Evolutionary conservation across 2,888 invertebrate species (phyloP), one percentile per base, ranked within the genome.

Genomic region (Nudaria mundana): DNA sequence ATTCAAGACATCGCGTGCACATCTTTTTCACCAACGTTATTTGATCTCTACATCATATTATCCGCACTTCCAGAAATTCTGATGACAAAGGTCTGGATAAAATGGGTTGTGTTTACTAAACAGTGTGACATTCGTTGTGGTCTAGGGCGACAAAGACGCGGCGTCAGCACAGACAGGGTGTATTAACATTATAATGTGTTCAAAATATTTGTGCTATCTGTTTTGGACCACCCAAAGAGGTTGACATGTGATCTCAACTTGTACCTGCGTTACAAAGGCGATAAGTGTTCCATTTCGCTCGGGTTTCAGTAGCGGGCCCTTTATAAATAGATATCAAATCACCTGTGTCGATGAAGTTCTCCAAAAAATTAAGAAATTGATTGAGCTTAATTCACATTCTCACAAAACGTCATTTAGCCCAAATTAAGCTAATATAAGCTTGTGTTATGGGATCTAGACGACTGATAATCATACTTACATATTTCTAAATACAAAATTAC

Each of bases 101-200:
- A 44, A 10, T 62, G 66, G 77, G 37, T 32, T 25, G 18, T 20
- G 16, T 41, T 48, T 42, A 63, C 53, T 51, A 54, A 66, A 65
- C 71, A 71, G 28, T 24, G 69, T 58, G 62, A 62, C 74, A 83
- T 85, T 85, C 68, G 84, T 81, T 71, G 72, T 81, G 84, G 76
- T 78, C 50, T 40, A 47, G 41, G 37, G 52, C 50, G 55, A 87
- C 86, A 87, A 86, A 72, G 67, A 66, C 58, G 53, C 64, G 61
- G 67, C 71, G 64, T 71, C 64, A 67, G 70, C 62, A 63, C 73
- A 71, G 63, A 66, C 76, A 65, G 73, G 63, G 61, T 71, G 56
- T 65, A 88, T 88, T 87, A 76, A 76, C 85, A 88, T 88, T 70
- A 86, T 81, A 88, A 88, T 87, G 69, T 79, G 76, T 68, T 77